Evolutionary conservation across 1,140 invertebrate genomes (phyloP).

Genomic region (Schlechtendalia chinensis): DNA sequence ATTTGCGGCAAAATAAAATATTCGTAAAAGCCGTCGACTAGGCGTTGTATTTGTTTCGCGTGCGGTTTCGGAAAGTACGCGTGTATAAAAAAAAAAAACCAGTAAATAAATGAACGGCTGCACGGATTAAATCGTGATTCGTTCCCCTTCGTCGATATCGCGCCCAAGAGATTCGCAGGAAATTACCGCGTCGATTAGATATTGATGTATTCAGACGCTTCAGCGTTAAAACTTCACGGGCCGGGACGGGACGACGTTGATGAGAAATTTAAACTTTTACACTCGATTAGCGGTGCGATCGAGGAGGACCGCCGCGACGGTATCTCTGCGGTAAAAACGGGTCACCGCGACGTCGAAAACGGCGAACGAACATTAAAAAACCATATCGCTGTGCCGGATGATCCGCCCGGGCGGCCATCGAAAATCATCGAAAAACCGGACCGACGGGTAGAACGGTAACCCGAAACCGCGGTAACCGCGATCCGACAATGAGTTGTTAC

Average conservation of each 20-base stretch:
- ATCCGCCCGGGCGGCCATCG: no score
- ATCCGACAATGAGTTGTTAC: no score
- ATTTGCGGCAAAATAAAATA: no score
- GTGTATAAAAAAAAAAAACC: constrained; percentile 14
- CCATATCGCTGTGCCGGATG: no score
- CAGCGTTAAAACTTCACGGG: constrained; percentile 20
- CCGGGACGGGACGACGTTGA: constrained; percentile 5
- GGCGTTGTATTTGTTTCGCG: no score
- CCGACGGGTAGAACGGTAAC: no score
- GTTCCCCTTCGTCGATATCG: constrained; percentile 22
- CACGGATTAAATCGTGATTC: constrained; percentile 31
- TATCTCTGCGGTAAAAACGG: no score
- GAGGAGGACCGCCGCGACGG: neutral
- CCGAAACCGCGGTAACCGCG: no score
- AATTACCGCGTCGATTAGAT: constrained; percentile 40
- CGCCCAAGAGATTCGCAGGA: constrained; percentile 31
- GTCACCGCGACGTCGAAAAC: no score
- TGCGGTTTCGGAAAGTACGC: neutral
- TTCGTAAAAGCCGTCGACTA: no score
- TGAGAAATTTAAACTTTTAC: constrained; percentile 46
- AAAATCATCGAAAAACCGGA: no score
- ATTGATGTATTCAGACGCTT: constrained; percentile 39
- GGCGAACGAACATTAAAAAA: no score
- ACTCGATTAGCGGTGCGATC: constrained; percentile 39
- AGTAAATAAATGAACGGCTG: constrained; percentile 30